phyloP scores from a whole-genome alignment of 2,888 invertebrate genomes.

The Caenorhabditis wallacei region DNA sequence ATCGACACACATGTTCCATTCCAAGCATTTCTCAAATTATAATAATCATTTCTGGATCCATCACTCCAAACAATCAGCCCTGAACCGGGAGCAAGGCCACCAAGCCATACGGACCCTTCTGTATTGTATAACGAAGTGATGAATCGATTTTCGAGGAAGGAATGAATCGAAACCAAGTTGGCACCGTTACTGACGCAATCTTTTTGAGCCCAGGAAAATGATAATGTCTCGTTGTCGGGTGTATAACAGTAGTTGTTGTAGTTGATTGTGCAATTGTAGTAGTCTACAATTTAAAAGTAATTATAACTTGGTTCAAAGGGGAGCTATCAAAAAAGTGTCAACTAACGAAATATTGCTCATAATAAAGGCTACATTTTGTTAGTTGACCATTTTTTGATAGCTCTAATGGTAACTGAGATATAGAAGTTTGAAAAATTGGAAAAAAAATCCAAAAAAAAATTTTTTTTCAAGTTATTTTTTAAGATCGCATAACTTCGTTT shows the following conservation, averaged over 20 bases:
- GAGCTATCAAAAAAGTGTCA: too few species aligned
- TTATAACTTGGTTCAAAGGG: too few species aligned
- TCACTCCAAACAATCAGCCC: conserved; percentile 10
- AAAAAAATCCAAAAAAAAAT: too few species aligned
- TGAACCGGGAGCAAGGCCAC: conserved; percentile 8
- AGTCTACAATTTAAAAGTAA: neutral
- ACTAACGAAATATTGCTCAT: too few species aligned
- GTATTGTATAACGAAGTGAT: neutral
- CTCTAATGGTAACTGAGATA: too few species aligned
- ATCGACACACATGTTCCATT: conserved; percentile 7
- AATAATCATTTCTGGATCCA: conserved; percentile 3
- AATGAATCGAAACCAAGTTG: neutral
- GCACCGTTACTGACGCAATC: neutral
- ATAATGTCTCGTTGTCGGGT: too few species aligned
- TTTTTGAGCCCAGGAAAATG: conserved; percentile 4
- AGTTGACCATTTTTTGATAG: too few species aligned
- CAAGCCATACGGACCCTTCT: neutral
- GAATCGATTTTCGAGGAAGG: conserved; percentile 5
- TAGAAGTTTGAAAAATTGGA: too few species aligned
- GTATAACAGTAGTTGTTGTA: conserved; percentile 10
- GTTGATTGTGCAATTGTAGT: neutral
- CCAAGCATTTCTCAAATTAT: neutral
- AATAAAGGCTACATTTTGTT: too few species aligned
- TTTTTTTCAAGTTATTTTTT: too few species aligned
- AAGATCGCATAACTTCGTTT: too few species aligned